Conservation (phyloP, 2,888 invertebrate species). For the Nephrocerus scutellatus region DNA sequence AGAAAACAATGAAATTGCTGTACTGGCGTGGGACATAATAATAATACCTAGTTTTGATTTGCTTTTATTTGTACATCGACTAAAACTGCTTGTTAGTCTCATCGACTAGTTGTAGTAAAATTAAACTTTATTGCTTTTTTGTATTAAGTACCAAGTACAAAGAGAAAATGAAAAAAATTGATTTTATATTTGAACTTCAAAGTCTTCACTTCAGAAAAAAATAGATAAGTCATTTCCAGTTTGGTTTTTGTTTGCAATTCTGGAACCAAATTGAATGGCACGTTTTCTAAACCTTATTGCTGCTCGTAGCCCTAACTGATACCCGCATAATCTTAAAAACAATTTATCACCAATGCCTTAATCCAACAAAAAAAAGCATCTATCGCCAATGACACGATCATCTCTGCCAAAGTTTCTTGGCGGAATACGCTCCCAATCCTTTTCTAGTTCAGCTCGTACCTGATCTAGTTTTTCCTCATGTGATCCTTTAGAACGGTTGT, state of each 20-base stretch:
- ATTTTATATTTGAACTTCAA: no score
- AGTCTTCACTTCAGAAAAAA: no score
- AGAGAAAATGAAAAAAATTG: no score
- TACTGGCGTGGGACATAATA: no score
- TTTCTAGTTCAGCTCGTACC: conserved; percentile 58
- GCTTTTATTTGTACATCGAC: no score
- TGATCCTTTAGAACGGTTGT: conserved; percentile 52
- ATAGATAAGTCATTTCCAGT: conserved; percentile 78
- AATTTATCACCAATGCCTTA: conserved; percentile 91
- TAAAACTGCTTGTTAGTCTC: no score
- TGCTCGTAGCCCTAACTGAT: conserved; percentile 57
- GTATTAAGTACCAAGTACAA: no score
- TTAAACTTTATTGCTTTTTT: no score
- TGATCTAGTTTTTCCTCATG: conserved; percentile 48
- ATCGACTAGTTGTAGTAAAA: no score
- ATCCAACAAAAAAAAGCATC: conserved; percentile 46
- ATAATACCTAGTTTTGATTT: no score
- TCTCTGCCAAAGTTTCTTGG: conserved; percentile 90
- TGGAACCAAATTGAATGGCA: conserved; percentile 95
- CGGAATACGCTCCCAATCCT: conserved; percentile 81
- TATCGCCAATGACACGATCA: conserved; percentile 86
- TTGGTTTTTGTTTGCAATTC: conserved; percentile 87
- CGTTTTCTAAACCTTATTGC: conserved; percentile 73
- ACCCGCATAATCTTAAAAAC: conserved; percentile 68
- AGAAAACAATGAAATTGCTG: no score